phyloP scores from a whole-genome alignment of 1,140 invertebrate genomes.

The Pseudomyrmex flavicornis region DNA sequence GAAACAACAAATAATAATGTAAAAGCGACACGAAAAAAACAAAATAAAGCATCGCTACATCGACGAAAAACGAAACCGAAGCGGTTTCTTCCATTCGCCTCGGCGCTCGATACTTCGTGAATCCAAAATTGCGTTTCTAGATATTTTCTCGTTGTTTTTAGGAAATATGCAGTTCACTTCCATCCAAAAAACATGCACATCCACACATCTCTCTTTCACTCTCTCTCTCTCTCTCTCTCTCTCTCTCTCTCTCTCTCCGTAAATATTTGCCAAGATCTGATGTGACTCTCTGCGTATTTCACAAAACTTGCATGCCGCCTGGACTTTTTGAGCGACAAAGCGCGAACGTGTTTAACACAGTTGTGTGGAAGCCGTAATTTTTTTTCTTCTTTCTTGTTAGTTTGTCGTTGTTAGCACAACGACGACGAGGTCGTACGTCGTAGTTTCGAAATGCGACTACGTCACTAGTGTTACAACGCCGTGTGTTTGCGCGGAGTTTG shows the following conservation, averaged over 20 bases:
- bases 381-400: slow-evolving; percentile 5
- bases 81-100: too few species aligned
- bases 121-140: background rate
- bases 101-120: background rate
- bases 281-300: background rate
- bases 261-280: background rate
- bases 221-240: too few species aligned
- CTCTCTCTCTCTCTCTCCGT: too few species aligned
- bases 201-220: too few species aligned
- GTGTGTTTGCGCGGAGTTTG: slow-evolving; percentile 49
- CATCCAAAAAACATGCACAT: too few species aligned
- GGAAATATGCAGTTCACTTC: background rate
- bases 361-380: slow-evolving; percentile 32
- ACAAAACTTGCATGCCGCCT: background rate
- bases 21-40: background rate
- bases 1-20: slow-evolving; percentile 36
- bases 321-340: background rate
- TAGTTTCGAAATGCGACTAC: slow-evolving; percentile 43
- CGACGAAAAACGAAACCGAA: too few species aligned
- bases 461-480: slow-evolving; percentile 18
- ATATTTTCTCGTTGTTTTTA: background rate
- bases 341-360: background rate
- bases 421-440: background rate
- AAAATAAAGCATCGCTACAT: background rate
- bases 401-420: slow-evolving; percentile 37